Conservation (phyloP, 2,797 vertebrate species). For the Lagodon rhomboides region DNA sequence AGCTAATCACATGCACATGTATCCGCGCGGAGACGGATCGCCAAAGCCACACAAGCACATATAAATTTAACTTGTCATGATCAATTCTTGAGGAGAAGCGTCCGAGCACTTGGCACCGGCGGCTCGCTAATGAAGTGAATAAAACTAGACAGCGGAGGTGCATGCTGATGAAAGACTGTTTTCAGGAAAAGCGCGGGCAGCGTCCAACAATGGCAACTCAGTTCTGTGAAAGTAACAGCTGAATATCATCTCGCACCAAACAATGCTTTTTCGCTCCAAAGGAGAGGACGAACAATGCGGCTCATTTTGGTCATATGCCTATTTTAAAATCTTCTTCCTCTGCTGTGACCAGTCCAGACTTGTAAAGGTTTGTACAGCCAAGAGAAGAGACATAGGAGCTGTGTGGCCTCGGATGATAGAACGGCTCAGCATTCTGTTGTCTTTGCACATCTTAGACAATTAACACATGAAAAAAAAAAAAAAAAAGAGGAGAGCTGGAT, state of each 20-base stretch:
- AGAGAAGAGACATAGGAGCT: slow-evolving; percentile 1
- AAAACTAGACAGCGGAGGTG: slow-evolving; percentile 73
- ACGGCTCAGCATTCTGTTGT: slow-evolving; percentile 11
- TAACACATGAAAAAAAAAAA: slow-evolving; percentile 36
- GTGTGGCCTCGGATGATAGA: slow-evolving; percentile 8
- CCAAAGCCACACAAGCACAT: slow-evolving; percentile 63
- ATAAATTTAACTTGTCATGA: slow-evolving; percentile 76
- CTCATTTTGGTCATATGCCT: slow-evolving; percentile 21
- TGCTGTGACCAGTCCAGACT: slow-evolving; percentile 15
- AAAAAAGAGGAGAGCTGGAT: slow-evolving; percentile 46
- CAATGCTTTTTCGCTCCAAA: slow-evolving; percentile 37
- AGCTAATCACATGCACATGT: slow-evolving; percentile 52
- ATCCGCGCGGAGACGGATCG: slow-evolving; percentile 44
- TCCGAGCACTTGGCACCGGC: slow-evolving; percentile 67
- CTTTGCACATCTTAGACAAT: slow-evolving; percentile 34
- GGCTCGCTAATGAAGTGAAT: slow-evolving; percentile 78
- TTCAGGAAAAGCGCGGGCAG: slow-evolving; percentile 48
- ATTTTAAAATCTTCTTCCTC: slow-evolving; percentile 24
- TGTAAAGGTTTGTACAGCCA: slow-evolving; percentile 22
- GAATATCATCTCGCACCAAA: slow-evolving; percentile 50
- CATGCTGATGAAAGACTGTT: slow-evolving; percentile 75
- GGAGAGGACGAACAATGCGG: slow-evolving; percentile 9
- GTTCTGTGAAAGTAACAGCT: slow-evolving; percentile 53
- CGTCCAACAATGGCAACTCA: slow-evolving; percentile 53
- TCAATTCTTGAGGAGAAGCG: slow-evolving; percentile 73